These are phyloP conservation scores for Muntiacus reevesi DNA, from an alignment of 2,113 vertebrate species.

Conservation along the genomic window DNA sequence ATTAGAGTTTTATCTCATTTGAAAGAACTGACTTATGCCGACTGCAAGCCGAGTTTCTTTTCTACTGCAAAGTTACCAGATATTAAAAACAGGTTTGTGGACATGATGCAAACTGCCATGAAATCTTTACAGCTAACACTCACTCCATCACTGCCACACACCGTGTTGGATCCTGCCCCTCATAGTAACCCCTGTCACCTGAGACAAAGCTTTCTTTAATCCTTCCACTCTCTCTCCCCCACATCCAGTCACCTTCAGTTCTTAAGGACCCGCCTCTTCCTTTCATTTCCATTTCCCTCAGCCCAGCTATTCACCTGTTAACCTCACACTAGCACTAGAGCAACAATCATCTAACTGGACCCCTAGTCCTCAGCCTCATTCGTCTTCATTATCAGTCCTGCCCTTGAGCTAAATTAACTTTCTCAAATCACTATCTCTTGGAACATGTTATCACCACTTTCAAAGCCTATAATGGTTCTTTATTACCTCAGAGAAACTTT, in stretches of 20 bases:
- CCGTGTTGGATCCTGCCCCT: not conserved
- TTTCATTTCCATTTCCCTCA: not conserved
- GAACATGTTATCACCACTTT: not conserved
- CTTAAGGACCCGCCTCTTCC: not conserved
- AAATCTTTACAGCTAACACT: not conserved
- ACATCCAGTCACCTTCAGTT: not conserved
- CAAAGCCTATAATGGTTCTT: not conserved
- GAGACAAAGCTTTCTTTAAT: not conserved
- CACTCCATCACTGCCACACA: not conserved
- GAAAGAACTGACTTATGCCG: not conserved
- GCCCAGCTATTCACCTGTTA: not conserved
- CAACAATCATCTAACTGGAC: not conserved
- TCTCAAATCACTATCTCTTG: not conserved
- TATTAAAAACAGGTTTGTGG: not conserved
- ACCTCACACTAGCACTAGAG: not conserved
- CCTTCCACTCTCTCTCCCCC: not conserved
- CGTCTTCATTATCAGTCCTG: not conserved
- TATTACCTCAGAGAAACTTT: not conserved
- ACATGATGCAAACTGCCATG: not conserved
- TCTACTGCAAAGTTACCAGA: not conserved
- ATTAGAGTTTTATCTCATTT: conserved; percentile 52
- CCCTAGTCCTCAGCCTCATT: not conserved
- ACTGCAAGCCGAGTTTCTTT: not conserved
- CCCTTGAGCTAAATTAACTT: not conserved
- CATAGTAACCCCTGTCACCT: not conserved